A percentile compares a stretch with the other conserved stretches of the same genome.
phyloP scores from a whole-genome alignment of 1,140 invertebrate genomes.

The Papilio helenus region DNA sequence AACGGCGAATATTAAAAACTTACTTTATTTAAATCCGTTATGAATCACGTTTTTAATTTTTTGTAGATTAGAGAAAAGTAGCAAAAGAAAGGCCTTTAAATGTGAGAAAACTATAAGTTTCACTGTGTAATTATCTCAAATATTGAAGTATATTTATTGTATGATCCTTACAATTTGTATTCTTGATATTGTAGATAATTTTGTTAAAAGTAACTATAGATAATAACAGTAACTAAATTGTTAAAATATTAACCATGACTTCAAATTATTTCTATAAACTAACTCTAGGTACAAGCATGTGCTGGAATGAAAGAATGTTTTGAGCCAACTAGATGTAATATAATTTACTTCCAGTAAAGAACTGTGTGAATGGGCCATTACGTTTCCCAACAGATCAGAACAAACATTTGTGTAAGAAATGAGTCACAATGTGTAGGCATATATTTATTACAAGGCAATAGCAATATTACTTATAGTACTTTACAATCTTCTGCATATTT shows the following conservation, averaged over 20 bases:
- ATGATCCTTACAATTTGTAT: not conserved
- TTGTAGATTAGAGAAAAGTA: too few relatives aligned
- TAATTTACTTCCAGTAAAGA: not conserved
- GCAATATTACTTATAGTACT: not conserved
- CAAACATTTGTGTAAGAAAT: conserved; percentile 4
- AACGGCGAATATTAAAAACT: not conserved
- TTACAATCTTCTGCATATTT: too few relatives aligned
- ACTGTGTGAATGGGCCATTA: not conserved
- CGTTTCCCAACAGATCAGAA: not conserved
- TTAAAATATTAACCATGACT: too few relatives aligned
- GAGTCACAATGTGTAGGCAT: not conserved
- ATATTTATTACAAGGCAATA: not conserved
- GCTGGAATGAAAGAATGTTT: not conserved
- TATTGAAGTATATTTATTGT: too few relatives aligned
- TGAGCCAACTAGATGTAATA: not conserved
- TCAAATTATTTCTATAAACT: too few relatives aligned
- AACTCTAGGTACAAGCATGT: not conserved
- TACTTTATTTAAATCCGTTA: too few relatives aligned
- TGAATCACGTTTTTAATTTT: too few relatives aligned
- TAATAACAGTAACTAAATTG: too few relatives aligned
- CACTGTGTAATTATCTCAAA: too few relatives aligned
- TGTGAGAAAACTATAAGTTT: too few relatives aligned
- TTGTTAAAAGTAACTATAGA: too few relatives aligned
- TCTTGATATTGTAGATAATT: not conserved
- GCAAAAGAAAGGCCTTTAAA: too few relatives aligned